A percentile compares a stretch with the other conserved stretches of the same genome.
phyloP scores from a whole-genome alignment of 2,888 invertebrate genomes.

The Physocephala rufipes region DNA sequence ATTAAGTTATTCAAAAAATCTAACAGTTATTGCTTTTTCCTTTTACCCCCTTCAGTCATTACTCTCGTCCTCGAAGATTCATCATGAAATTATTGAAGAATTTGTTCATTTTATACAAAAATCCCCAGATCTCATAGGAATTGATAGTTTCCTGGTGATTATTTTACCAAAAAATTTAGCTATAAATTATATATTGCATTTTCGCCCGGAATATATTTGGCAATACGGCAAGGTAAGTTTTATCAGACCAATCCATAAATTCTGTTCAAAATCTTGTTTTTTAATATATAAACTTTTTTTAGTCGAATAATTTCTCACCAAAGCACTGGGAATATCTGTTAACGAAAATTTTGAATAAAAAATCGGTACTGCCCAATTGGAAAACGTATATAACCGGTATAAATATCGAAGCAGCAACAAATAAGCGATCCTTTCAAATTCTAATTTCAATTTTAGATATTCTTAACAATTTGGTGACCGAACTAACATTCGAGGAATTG shows the following conservation, averaged over 20 bases:
- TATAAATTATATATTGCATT: slow-evolving; percentile 69
- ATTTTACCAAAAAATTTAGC: slow-evolving; percentile 68
- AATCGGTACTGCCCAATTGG: slow-evolving; percentile 60
- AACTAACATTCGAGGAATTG: slow-evolving; percentile 61
- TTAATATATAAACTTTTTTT: slow-evolving; percentile 26
- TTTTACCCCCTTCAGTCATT: slow-evolving; percentile 55
- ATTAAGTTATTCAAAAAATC: no score
- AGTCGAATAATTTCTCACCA: slow-evolving; percentile 62
- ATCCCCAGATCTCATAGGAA: slow-evolving; percentile 68
- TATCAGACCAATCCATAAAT: not conserved
- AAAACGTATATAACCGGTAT: slow-evolving; percentile 59
- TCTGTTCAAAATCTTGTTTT: not conserved
- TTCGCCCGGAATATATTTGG: slow-evolving; percentile 71
- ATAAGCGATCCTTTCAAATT: not conserved
- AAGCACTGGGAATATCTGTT: slow-evolving; percentile 64
- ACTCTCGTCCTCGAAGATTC: slow-evolving; percentile 70
- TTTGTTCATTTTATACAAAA: slow-evolving; percentile 72
- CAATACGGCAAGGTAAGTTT: slow-evolving; percentile 72
- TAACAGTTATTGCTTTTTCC: no score
- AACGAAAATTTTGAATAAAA: slow-evolving; percentile 60
- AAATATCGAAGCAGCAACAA: not conserved
- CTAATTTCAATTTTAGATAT: slow-evolving; percentile 52
- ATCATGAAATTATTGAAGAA: slow-evolving; percentile 67
- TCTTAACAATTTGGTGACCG: slow-evolving; percentile 59
- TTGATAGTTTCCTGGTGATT: slow-evolving; percentile 68